Evolutionary conservation across 1,140 invertebrate genomes (phyloP), one percentile per base, ranked within the genome.

Genomic region (Aphelenchoides avenae): DNA sequence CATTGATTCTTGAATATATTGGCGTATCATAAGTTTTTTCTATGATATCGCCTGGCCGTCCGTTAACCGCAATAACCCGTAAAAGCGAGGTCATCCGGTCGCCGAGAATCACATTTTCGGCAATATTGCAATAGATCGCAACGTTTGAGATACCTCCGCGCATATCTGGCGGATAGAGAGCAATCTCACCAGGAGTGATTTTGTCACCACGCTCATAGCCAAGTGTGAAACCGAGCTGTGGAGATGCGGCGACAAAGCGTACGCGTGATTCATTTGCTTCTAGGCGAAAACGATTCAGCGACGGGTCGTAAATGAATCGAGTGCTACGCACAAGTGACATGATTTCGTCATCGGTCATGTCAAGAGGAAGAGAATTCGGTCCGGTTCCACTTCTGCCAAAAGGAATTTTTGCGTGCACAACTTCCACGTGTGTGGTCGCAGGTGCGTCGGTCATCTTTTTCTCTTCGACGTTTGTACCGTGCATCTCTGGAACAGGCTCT

Each of bases 1-100:
- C n/a, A n/a, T n/a, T n/a, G n/a, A n/a, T n/a, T n/a, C n/a, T n/a
- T n/a, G n/a, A n/a, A n/a, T n/a, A 57, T 24, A 55, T 55, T 37
- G 52, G 52, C 2, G 29, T 26, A n/a, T 55, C 52, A 20, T 55
- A 55, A 11, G 54, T 40, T 18, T 22, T 18, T 22, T 55, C 52
- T 3, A 55, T 24, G 6, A 55, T 33, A 6, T 40, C 27, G 9
- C 52, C 52, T 1, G 42, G 36, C 24, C 37, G 37, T 13, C 36
- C 36, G 0, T 31, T 34, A 11, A 53, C 50, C 4, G 52, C 18
- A 2, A 55, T 50, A 22, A 54, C 54, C 5, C 52, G 22, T 1
- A 55, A 24, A n/a, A 55, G 18, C 1, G 47, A 54, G 18, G 27
- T 55, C 1, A 55, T 11, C 0, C 27, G 11, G 24, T 55, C 36